Base-by-base conservation (phyloP, 2,113 vertebrate genomes). In the Sarotherodon lohbergeri region DNA sequence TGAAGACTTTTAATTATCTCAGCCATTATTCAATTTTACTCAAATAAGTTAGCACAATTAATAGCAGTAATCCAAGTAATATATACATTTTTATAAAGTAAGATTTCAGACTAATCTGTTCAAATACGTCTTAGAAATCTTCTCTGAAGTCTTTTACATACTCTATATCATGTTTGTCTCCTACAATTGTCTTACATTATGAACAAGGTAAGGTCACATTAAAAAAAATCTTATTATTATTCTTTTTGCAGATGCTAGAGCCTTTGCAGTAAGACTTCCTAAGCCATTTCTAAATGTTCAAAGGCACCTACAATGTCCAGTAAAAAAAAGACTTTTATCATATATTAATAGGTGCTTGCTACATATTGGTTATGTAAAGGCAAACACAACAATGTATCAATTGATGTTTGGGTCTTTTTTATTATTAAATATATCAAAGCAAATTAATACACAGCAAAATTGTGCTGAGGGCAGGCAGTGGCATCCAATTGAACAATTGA, bases 401-500 rank as follows among this genome's bases (percentile, higher is more conserved):
- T 11, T 92, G 17, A 88, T 88, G 34, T 89, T 94, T 89, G 48
- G 54, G 87, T 90, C 27, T 55, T 89, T 82, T 95, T 96, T 94
- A 95, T 95, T 94, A 68, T 85, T 93, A 76, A 92, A 90, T 84
- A 89, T 95, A 90, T 93, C 92, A 95, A 95, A 92, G 81, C 93
- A 95, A 94, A 93, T 95, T 90, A 88, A 91, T 94, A 92, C 96
- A 97, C 96, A 95, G 95, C 96, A 97, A 95, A 93, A 92, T 90
- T 91, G 86, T 94, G 94, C 94, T 91, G 90, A 92, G 92, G 92
- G 88, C 88, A 94, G 91, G 92, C 80, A 76, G 63, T 91, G 91
- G 86, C 82, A 91, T 92, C 91, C 86, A 97, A 95, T 94, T 95
- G 13, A 94, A 95, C 87, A 91, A 94, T 94, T 94, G 29, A 82